These are phyloP conservation scores for Hypsibius dujardini DNA, from an alignment of 1,140 invertebrate species.

Conservation along the genomic window DNA sequence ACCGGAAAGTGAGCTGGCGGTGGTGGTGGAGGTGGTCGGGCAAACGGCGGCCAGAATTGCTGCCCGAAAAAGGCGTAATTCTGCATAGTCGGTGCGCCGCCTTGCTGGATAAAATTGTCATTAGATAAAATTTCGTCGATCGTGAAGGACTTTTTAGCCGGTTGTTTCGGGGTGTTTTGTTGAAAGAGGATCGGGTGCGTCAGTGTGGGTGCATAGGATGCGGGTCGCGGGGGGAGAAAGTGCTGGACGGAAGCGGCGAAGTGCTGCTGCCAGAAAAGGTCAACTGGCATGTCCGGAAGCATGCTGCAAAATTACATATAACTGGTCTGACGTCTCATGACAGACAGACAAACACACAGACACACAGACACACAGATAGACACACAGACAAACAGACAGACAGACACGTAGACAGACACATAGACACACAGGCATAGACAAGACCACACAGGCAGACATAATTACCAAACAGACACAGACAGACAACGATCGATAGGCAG, in stretches of 20 bases:
- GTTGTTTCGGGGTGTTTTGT: neutral
- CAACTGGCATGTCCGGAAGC: neutral
- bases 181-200: neutral
- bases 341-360: no score
- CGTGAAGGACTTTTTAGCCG: neutral
- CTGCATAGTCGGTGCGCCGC: neutral
- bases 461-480: neutral
- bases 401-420: no score
- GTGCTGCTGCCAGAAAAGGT: neutral
- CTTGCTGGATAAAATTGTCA: neutral
- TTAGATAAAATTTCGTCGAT: constrained; percentile 1
- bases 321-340: no score
- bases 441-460: no score
- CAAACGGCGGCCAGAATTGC: neutral
- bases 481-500: neutral
- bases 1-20: neutral
- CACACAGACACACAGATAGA: no score
- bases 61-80: neutral
- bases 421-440: no score
- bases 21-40: neutral
- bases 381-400: no score
- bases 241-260: neutral
- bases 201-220: neutral
- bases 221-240: neutral
- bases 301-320: no score